These are phyloP conservation scores for Gephyroberyx darwinii DNA, from an alignment of 2,797 vertebrate genomes.

Conservation along the genomic window DNA sequence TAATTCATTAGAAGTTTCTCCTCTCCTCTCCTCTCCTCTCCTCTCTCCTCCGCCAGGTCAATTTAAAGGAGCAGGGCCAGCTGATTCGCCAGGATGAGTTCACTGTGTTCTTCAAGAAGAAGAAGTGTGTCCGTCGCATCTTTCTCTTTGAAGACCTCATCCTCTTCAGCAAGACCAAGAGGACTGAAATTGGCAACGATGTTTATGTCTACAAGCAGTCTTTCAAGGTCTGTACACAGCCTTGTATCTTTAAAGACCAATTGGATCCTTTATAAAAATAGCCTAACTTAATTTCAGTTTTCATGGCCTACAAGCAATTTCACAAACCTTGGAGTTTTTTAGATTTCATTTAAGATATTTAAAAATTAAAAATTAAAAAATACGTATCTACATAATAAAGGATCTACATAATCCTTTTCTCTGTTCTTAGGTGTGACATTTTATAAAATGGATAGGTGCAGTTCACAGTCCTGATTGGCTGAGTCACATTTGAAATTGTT, in stretches of 20 bases:
- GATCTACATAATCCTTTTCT: too few species aligned
- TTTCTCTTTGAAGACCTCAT: slow-evolving; percentile 85
- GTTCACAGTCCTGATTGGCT: too few species aligned
- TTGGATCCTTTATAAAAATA: background rate
- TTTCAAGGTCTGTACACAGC: slow-evolving; percentile 78
- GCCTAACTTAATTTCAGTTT: background rate
- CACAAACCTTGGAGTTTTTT: background rate
- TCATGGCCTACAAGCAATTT: background rate
- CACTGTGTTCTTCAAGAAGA: slow-evolving; percentile 81
- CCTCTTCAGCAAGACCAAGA: slow-evolving; percentile 86
- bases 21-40: background rate
- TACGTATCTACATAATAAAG: too few species aligned
- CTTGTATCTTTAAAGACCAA: background rate
- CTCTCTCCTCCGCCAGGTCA: slow-evolving; percentile 71
- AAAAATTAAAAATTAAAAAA: too few species aligned
- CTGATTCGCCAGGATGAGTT: slow-evolving; percentile 85
- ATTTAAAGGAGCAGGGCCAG: slow-evolving; percentile 85
- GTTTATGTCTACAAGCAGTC: slow-evolving; percentile 86
- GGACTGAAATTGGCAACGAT: slow-evolving; percentile 81
- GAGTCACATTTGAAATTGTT: too few species aligned
- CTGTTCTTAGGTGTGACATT: too few species aligned
- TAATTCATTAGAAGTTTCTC: background rate
- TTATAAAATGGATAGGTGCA: too few species aligned
- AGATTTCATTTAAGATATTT: too few species aligned
- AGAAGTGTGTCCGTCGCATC: slow-evolving; percentile 82